Base-by-base conservation (phyloP, 2,113 vertebrate genomes). In the Quiscalus mexicanus region DNA sequence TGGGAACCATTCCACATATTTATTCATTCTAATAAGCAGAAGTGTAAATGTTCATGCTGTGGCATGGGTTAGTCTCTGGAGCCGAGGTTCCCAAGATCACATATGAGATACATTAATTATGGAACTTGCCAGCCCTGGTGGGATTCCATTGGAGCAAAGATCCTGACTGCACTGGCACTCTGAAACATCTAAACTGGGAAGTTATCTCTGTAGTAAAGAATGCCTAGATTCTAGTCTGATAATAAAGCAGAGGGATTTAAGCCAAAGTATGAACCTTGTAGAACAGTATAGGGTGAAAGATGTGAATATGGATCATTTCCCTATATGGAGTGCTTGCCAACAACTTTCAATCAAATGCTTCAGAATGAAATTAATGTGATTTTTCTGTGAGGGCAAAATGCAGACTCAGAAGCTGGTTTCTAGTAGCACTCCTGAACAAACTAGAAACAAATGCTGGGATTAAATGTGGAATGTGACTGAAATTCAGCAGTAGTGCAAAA, bases 211-310 rank as follows among this genome's bases (percentile, higher is more conserved):
- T 75, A 31, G 35, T 89, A 75, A 92, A 87, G 80, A 92, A 91
- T 87, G 56, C 69, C 69, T 76, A 89, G 68, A 86, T 95, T 93
- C 83, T 87, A 82, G 52, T 62, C 73, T 75, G 85, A 56, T 87
- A 58, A 60, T 78, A 81, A 78, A 95, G 56, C 73, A 89, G 65
- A 56, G 69, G 58, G 64, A 93, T 87, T 90, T 90, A 90, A 93
- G 86, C 88, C 95, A 84, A 89, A 60, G 15, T 58, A 62, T 74
- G 69, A 95, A 78, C 68, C 56, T 84, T 68, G 53, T 85, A 68
- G 85, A 89, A 63, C 49, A 49, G 62, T 39, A 49, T 49, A 84
- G 76, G 76, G 68, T 93, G 80, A 62, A 89, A 86, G 35, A 41
- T 47, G 53, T 28, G 47, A 81, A 64, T 95, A 88, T 88, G 87